Evolutionary conservation across 2,113 vertebrate genomes (phyloP), one percentile per base, ranked within the genome.

Genomic region (Chelonoidis abingdonii): DNA sequence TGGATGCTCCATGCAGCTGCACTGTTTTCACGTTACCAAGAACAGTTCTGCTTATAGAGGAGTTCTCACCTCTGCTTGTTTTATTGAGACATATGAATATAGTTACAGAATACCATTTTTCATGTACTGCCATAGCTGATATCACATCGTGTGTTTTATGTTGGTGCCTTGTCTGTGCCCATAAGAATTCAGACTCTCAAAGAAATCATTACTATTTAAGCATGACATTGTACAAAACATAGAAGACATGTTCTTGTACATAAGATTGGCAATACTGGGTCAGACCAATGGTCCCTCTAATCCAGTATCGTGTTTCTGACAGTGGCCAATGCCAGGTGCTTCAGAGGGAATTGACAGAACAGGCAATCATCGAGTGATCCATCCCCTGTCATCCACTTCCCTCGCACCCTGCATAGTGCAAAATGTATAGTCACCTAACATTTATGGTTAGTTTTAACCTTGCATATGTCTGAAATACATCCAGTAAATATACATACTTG

Each of bases 401-500:
- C 29, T 29, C 29, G 5, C 27, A 69, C 62, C 9, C 27, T 65
- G 59, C 29, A 65, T 14, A n/a, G 35, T n/a, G 62, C 29, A n/a
- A 69, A 69, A 17, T 69, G n/a, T 16, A 69, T 69, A 21, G 62
- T 69, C 62, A 35, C 62, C 31, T 65, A 35, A 83, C 5, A 87
- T 81, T 54, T 8, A n/a, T 52, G 47, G 22, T 87, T 79, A 16
- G 65, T 86, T 93, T 95, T 56, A 44, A 84, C 82, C 88, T 75
- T 88, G 10, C 10, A 0, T 49, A 9, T 52, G 8, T 27, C 5
- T 57, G 76, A 49, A 79, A 80, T n/a, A 84, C 76, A n/a, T 24
- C 72, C 57, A 53, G 78, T 92, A 88, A 89, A 94, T 82, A n/a
- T 38, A 8, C 38, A 5, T 89, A 16, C 94, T 94, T 90, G 22